Evolutionary conservation across 2,113 vertebrate species (phyloP).

Genomic region (Labeo catla): DNA sequence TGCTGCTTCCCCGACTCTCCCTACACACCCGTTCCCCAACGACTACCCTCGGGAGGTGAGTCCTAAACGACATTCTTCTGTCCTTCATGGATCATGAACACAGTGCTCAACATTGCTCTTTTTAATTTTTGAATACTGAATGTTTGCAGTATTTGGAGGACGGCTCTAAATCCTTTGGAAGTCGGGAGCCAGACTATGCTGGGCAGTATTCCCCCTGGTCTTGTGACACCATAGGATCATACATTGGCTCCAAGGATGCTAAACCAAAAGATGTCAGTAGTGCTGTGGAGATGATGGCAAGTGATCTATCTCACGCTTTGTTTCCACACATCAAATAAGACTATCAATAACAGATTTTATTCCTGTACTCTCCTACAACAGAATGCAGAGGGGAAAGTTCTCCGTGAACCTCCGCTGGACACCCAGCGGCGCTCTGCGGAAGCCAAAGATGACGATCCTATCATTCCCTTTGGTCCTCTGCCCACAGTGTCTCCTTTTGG

Average conservation of each 20-base stretch:
- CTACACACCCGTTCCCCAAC: constrained; percentile 83
- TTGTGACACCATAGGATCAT: constrained; percentile 97
- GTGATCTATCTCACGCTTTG: constrained; percentile 46
- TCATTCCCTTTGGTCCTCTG: constrained; percentile 94
- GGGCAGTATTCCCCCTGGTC: constrained; percentile 99
- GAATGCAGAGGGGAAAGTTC: constrained; percentile 89
- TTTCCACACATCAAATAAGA: background rate
- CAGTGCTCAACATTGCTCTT: background rate
- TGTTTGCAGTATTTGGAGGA: constrained; percentile 88
- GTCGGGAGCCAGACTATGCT: constrained; percentile 90
- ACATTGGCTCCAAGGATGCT: constrained; percentile 96
- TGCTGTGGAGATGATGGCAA: constrained; percentile 91
- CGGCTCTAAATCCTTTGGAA: constrained; percentile 84
- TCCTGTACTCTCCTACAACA: constrained; percentile 57
- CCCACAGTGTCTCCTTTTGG: constrained; percentile 97
- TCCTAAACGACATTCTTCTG: background rate
- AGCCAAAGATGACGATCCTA: constrained; percentile 92
- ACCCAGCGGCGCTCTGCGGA: constrained; percentile 88
- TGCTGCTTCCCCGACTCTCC: constrained; percentile 88
- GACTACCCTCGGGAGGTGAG: constrained; percentile 86
- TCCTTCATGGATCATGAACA: background rate
- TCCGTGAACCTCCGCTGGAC: constrained; percentile 88
- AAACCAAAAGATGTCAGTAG: constrained; percentile 95
- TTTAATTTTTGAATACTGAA: constrained; percentile 28
- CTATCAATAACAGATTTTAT: background rate